Base-by-base conservation (phyloP, 2,113 vertebrate genomes). In the Gambusia holbrooki region DNA sequence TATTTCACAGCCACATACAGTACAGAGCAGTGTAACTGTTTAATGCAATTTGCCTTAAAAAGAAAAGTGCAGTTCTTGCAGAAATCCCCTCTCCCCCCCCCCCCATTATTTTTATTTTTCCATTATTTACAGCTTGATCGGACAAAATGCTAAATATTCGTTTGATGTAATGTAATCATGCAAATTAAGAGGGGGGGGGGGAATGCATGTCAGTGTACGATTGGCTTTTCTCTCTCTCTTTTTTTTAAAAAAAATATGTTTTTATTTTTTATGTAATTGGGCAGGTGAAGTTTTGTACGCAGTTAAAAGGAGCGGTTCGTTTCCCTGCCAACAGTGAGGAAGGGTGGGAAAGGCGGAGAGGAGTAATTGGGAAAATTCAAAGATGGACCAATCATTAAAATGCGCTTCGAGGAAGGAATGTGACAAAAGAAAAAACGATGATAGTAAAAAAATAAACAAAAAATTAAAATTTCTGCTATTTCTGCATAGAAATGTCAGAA, bases 151-250 rank as follows among this genome's bases (percentile, higher is more conserved):
- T 93, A 90, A 87, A 82, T 81, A 89, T 84, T 87, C 89, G 85
- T 94, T 94, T 93, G 90, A 94, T 94, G 91, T 92, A 78, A 88
- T 69, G 32, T 86, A 91, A 93, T 92, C 76, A 84, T 42, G 62
- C 81, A 81, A 73, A 76, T 74, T 83, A 27, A 27, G 27, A 27
- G 27, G 27, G 27, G 27, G 27, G 27, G 27, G 27, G 27, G 27
- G 27, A 27, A 79, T 73, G 73, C 45, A 81, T 83, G 73, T 74
- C 87, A 84, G 81, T 84, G 87, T 80, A 73, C 74, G 80, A 82
- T 87, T 90, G 72, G 77, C 65, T 10, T 71, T 66, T 79, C 81
- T 80, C 80, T 37, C 35, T 33, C 33, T 37, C 11, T 11, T 37
- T 3, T 37, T 2, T 37, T 12, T 12, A n/a, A 27, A 27, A 27